Evolutionary conservation across 2,113 vertebrate genomes (phyloP).

Genomic region (Mola mola): DNA sequence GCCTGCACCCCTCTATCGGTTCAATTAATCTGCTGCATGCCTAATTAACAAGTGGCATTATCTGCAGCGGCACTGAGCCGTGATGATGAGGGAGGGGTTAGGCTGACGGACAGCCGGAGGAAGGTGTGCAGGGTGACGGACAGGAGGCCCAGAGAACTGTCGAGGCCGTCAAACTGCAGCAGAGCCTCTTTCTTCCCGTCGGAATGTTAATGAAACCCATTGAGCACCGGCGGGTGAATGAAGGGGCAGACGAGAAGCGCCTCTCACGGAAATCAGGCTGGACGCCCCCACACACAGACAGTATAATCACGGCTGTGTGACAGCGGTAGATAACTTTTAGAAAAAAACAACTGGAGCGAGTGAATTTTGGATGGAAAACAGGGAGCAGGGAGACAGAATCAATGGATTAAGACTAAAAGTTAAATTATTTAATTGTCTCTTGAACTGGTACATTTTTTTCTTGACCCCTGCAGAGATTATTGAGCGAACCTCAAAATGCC

Average conservation of each 20-base stretch:
- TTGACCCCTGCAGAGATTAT: too few species aligned
- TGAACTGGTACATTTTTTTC: too few species aligned
- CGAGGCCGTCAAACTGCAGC: constrained; percentile 43
- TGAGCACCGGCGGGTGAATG: constrained; percentile 24
- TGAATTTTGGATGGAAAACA: background rate
- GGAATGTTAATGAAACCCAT: too few species aligned
- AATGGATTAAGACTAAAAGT: too few species aligned
- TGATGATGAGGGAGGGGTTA: constrained; percentile 31
- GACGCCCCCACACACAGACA: constrained; percentile 30
- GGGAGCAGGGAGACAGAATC: constrained; percentile 29
- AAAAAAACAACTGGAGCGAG: background rate
- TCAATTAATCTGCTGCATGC: constrained; percentile 76
- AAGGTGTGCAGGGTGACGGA: constrained; percentile 36
- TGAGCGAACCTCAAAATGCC: too few species aligned
- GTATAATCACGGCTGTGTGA: constrained; percentile 53
- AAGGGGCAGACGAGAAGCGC: constrained; percentile 27
- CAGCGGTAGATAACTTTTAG: constrained; percentile 4
- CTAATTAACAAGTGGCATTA: constrained; percentile 76
- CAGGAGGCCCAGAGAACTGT: constrained; percentile 45
- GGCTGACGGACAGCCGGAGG: constrained; percentile 47
- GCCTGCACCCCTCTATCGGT: constrained; percentile 59
- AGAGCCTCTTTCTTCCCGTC: constrained; percentile 23
- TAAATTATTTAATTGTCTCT: too few species aligned
- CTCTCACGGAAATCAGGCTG: constrained; percentile 27
- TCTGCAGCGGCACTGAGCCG: constrained; percentile 37